Evolutionary conservation across 2,113 vertebrate species (phyloP), one percentile per base, ranked within the genome.

Genomic region (Hippocampus abdominalis): DNA sequence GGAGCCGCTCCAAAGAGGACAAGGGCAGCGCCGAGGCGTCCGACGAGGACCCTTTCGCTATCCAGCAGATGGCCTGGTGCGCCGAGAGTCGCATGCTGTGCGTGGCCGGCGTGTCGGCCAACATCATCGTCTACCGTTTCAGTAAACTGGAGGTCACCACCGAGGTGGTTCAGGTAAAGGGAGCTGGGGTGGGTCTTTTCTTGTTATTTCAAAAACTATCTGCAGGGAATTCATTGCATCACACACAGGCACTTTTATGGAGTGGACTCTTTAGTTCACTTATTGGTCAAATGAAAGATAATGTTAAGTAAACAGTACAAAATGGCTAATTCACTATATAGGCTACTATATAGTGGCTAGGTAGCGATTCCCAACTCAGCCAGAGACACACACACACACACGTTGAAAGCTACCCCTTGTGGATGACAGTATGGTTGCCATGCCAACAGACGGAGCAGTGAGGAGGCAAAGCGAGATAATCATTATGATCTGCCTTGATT

Each of bases 1-100:
- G 96, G 77, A 93, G 94, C 69, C 92, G 95, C 85, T 93, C 92
- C 79, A 97, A 96, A 88, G 97, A 98, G 64, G 97, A 98, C 79
- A 96, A 92, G 80, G 93, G 93, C 68, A 95, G 87, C 81, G 93
- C 93, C 0, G 97, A 99, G 71, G 94, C 94, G 74, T 96, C 96
- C 54, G 97, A 98, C 74, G 97, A 99, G 90, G 97, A 99, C 85
- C 97, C 97, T 0, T 99, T 96, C 23, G 97, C 97, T 89, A 95
- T 99, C 85, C 97, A 99, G 90, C 94, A 96, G 84, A 93, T 98
- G 89, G 93, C 96, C 18, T 98, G 96, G 96, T 99, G 97, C 87
- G 93, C 96, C n/a, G 97, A 98, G 84, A 98, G 97, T 82, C 89
- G 97, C 61, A 94, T 96, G 94, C 89, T 99, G 51, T 97, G 95